Evolutionary conservation across 2,113 vertebrate genomes (phyloP), one percentile per base, ranked within the genome.

Genomic region (Nematolebias whitei): DNA sequence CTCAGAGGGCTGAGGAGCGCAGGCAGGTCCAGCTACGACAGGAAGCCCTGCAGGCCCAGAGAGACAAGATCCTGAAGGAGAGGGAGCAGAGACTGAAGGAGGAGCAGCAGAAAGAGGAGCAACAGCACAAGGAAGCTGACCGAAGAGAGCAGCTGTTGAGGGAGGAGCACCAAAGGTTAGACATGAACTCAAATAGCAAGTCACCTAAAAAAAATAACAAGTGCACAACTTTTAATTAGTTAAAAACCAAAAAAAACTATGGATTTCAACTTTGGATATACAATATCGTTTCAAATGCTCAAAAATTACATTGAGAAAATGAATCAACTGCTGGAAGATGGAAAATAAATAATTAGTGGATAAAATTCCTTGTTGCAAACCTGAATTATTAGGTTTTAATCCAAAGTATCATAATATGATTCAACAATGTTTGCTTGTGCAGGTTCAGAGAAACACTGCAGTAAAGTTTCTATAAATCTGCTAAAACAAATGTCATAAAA

Each of bases 41-140:
- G 87, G 94, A 96, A 5, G 86, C 85, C 0, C 76, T 95, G 48
- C 93, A 88, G 55, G 91, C 90, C 67, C 94, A 95, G 58, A 91
- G 94, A 22, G 93, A 95, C 53, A 84, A 63, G 26, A 93, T 87
- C 13, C 94, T 94, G 72, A 71, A 90, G 51, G 67, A 94, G n/a
- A 74, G 88, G 40, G 94, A 94, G 78, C 92, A 94, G 53, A 88
- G 85, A 69, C 87, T 94, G 63, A 90, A 89, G 18, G 83, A 91
- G 69, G 92, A 94, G 45, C 83, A 91, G 15, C 86, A 92, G 14
- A 82, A 76, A 35, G 95, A 96, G 78, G 45, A 83, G 41, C 89
- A 89, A 72, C 90, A 85, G 19, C 92, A 94, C 70, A 89, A 78
- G 24, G 92, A 93, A 76, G 90, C 91, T 0, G 88, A 92, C 62